These are phyloP conservation scores for Drosophila leonis DNA, from an alignment of 2,888 invertebrate genomes.

Conservation along the genomic window DNA sequence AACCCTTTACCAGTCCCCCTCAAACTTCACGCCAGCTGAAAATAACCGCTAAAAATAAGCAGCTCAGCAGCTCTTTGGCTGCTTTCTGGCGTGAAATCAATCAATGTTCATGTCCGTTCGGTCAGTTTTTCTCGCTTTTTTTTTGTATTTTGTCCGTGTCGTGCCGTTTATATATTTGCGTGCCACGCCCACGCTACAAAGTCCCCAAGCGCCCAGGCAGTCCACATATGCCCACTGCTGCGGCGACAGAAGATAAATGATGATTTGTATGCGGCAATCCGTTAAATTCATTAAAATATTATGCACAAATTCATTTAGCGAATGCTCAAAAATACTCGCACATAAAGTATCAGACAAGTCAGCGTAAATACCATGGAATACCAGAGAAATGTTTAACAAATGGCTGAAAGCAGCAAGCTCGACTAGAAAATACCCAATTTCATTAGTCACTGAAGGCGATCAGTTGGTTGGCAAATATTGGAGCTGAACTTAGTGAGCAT, in stretches of 20 bases:
- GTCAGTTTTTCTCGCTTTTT: slow-evolving; percentile 30
- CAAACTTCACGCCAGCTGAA: slow-evolving; percentile 33
- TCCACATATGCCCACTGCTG: slow-evolving; percentile 7
- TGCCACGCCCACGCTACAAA: slow-evolving; percentile 32
- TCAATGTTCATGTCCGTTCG: slow-evolving; percentile 68
- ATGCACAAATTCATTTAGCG: slow-evolving; percentile 66
- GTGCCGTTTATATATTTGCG: slow-evolving; percentile 25
- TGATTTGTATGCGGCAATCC: slow-evolving; percentile 67
- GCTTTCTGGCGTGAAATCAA: slow-evolving; percentile 73
- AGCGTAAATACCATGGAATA: slow-evolving; percentile 19
- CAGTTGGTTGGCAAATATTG: background rate
- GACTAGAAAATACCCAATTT: background rate
- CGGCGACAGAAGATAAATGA: slow-evolving; percentile 59
- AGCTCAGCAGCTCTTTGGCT: slow-evolving; percentile 26
- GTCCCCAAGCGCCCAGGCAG: slow-evolving; percentile 1
- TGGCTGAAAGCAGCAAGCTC: background rate
- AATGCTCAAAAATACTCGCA: slow-evolving; percentile 33
- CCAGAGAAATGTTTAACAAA: background rate
- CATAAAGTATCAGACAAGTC: slow-evolving; percentile 1
- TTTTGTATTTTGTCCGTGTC: slow-evolving; percentile 21
- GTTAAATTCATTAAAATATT: slow-evolving; percentile 71
- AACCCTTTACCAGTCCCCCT: background rate
- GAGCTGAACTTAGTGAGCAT: background rate
- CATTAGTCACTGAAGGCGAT: background rate
- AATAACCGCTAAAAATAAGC: slow-evolving; percentile 72